Evolutionary conservation across 2,888 invertebrate species (phyloP).

Genomic region (Pilophorus perplexus): DNA sequence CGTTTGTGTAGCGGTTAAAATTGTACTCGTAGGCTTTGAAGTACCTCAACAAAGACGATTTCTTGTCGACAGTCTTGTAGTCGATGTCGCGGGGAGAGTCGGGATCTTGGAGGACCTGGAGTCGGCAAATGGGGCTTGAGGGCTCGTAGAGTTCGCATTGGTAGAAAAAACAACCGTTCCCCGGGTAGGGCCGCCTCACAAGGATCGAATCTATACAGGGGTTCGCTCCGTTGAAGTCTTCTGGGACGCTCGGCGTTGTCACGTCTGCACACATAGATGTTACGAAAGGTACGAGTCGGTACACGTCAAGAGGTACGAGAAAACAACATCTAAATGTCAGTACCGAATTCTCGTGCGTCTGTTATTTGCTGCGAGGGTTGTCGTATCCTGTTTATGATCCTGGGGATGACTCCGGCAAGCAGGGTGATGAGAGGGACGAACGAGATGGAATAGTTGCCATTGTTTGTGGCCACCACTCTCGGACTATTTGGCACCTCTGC

Average conservation of each 20-base stretch:
- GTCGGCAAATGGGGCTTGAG: slow-evolving; percentile 38
- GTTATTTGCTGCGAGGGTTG: slow-evolving; percentile 1
- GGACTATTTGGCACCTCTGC: slow-evolving; percentile 16
- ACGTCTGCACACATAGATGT: too few relatives aligned
- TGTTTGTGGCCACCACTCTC: slow-evolving; percentile 16
- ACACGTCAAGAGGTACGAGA: too few relatives aligned
- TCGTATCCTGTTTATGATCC: slow-evolving; percentile 41
- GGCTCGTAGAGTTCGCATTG: slow-evolving; percentile 46
- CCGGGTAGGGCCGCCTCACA: slow-evolving; percentile 43
- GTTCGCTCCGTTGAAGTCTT: slow-evolving; percentile 39
- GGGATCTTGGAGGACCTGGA: slow-evolving; percentile 32
- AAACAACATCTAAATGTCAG: too few relatives aligned
- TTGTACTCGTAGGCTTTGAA: not conserved
- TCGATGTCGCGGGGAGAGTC: slow-evolving; percentile 23
- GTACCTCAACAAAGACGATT: slow-evolving; percentile 27
- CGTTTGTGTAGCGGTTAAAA: not conserved
- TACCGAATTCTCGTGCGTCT: not conserved
- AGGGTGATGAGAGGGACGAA: slow-evolving; percentile 50
- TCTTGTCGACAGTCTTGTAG: slow-evolving; percentile 25
- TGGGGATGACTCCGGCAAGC: slow-evolving; percentile 49
- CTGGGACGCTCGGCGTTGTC: slow-evolving; percentile 10
- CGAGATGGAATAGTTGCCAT: slow-evolving; percentile 48
- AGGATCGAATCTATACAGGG: slow-evolving; percentile 42
- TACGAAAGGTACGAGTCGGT: too few relatives aligned
- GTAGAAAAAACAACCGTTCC: slow-evolving; percentile 45